phyloP scores from a whole-genome alignment of 1,140 invertebrate genomes.

The Pseudomyrmex flavicornis region DNA sequence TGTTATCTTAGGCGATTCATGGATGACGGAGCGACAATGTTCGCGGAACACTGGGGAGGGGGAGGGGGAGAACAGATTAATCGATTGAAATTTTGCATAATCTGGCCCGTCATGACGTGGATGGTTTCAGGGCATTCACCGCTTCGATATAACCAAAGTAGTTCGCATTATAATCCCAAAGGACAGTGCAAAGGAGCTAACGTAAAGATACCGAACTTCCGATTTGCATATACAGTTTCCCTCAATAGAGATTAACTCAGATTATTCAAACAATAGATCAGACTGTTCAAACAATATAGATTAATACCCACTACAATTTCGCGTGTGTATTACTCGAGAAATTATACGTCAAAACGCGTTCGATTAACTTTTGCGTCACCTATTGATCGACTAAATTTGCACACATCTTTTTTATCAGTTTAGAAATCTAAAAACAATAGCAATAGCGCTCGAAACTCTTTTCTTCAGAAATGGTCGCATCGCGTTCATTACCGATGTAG shows the following conservation, averaged over 20 bases:
- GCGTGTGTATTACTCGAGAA: too few relatives aligned
- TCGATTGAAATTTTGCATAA: constrained; percentile 62
- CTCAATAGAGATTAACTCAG: background rate
- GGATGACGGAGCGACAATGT: constrained; percentile 37
- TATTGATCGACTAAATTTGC: background rate
- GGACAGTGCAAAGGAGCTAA: constrained; percentile 16
- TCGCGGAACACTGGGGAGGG: constrained; percentile 14
- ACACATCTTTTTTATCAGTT: background rate
- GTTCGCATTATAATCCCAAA: constrained; percentile 46
- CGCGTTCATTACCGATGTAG: constrained; percentile 50
- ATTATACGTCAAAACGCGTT: too few relatives aligned
- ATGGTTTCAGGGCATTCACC: constrained; percentile 58
- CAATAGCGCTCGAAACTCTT: background rate
- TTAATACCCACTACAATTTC: too few relatives aligned
- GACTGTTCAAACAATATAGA: too few relatives aligned
- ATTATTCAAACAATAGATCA: too few relatives aligned
- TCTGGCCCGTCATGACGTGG: constrained; percentile 54
- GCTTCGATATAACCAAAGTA: constrained; percentile 29
- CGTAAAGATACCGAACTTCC: constrained; percentile 34
- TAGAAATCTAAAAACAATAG: too few relatives aligned
- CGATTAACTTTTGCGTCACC: background rate
- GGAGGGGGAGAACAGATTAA: constrained; percentile 25
- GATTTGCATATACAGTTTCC: background rate
- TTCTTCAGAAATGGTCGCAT: constrained; percentile 55
- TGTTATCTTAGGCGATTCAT: constrained; percentile 34